A percentile compares a stretch with the other conserved stretches of the same genome.
Evolutionary conservation across 2,797 vertebrate genomes (phyloP).

Genomic region (Hapalemur alaotrensis): DNA sequence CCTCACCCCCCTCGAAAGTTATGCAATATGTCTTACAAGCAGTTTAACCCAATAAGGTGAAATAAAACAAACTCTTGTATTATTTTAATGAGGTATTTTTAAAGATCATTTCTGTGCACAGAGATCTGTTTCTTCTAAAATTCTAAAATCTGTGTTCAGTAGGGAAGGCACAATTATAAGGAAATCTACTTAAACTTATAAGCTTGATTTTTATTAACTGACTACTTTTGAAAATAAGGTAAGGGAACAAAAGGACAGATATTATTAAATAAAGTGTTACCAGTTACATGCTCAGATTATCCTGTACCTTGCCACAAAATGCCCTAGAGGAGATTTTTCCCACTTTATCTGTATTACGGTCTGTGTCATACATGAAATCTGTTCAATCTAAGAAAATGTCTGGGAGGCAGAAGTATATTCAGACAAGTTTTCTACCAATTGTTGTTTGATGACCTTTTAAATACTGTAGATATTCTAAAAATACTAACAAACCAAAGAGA

Average conservation of each 20-base stretch:
- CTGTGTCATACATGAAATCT: not conserved
- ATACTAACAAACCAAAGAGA: not conserved
- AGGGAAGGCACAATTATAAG: not conserved
- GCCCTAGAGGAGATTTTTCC: not conserved
- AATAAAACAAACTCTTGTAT: not conserved
- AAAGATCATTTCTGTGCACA: not conserved
- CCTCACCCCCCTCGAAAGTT: fast-evolving
- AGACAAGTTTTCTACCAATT: not conserved
- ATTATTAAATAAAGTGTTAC: not conserved
- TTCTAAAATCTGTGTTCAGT: not conserved
- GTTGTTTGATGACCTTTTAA: not conserved
- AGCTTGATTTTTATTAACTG: not conserved
- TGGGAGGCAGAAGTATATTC: not conserved
- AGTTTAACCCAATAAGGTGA: not conserved
- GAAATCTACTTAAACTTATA: not conserved
- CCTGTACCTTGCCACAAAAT: not conserved
- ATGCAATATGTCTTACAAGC: not conserved
- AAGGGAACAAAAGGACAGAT: not conserved
- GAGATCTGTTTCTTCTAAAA: not conserved
- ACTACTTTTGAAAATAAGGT: not conserved
- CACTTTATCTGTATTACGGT: not conserved
- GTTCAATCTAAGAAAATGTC: not conserved
- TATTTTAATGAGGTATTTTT: not conserved
- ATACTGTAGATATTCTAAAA: not conserved
- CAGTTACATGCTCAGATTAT: not conserved